Conservation (phyloP, 2,113 vertebrate species). For the Scomber japonicus region DNA sequence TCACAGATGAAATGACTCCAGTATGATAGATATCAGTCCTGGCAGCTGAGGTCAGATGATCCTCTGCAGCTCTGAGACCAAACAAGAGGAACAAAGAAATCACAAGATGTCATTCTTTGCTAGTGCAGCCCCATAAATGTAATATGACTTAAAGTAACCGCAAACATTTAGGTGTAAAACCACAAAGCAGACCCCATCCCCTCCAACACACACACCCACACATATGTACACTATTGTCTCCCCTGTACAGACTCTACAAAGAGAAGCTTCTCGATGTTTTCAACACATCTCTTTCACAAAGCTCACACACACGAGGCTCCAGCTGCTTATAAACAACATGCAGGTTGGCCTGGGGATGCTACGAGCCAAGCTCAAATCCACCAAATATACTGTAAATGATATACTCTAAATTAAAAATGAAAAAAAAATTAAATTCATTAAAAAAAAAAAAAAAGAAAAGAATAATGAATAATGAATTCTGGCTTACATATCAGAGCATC, state of each 20-base stretch:
- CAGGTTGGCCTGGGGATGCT: neutral
- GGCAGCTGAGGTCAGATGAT: slow-evolving; percentile 1
- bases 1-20: slow-evolving; percentile 15
- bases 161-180: neutral
- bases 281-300: slow-evolving; percentile 38
- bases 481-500: too few relatives aligned
- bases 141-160: neutral
- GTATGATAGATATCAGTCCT: neutral
- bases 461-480: neutral
- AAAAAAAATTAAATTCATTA: neutral
- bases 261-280: slow-evolving; percentile 61
- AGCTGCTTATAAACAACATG: slow-evolving; percentile 1
- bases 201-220: too few relatives aligned
- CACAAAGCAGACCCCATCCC: neutral
- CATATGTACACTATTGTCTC: slow-evolving; percentile 19
- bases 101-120: neutral
- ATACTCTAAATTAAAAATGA: neutral
- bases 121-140: neutral
- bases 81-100: slow-evolving; percentile 29
- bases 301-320: slow-evolving; percentile 7
- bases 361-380: neutral
- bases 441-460: neutral
- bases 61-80: slow-evolving; percentile 27
- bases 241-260: slow-evolving; percentile 42
- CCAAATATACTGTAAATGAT: neutral